Conservation (phyloP, 2,113 vertebrate species). For the Collichthys lucidus region DNA sequence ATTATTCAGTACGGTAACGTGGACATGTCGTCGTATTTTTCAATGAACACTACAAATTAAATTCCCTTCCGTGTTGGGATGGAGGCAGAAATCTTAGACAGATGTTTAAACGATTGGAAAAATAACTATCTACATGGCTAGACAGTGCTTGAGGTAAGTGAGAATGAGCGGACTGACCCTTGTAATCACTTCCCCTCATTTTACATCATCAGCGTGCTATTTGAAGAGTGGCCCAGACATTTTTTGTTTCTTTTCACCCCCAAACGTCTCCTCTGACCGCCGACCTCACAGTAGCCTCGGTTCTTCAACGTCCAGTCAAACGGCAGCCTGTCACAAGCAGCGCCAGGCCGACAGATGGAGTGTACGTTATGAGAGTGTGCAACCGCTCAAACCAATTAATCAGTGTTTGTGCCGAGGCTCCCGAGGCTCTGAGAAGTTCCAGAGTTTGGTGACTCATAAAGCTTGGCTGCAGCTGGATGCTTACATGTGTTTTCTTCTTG, state of each 20-base stretch:
- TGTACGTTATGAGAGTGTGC: slow-evolving; percentile 27
- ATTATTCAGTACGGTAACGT: too few relatives aligned
- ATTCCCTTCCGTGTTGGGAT: background rate
- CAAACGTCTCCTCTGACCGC: background rate
- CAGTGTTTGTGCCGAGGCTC: slow-evolving; percentile 52
- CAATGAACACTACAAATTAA: background rate
- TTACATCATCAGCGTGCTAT: background rate
- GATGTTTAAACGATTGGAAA: background rate
- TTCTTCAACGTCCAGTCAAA: background rate
- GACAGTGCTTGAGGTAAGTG: background rate
- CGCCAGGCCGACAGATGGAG: slow-evolving; percentile 18
- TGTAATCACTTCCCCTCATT: background rate
- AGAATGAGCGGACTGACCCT: background rate
- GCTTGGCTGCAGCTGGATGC: slow-evolving; percentile 50
- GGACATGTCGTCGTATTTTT: too few relatives aligned
- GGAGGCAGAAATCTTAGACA: background rate
- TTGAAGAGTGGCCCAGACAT: background rate
- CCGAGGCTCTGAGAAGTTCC: slow-evolving; percentile 52
- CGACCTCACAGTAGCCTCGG: slow-evolving; percentile 5
- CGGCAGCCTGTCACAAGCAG: slow-evolving; percentile 24
- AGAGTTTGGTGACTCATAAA: slow-evolving; percentile 69
- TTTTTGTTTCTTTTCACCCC: background rate
- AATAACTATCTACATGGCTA: background rate
- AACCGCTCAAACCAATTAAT: slow-evolving; percentile 36
- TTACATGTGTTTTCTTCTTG: slow-evolving; percentile 59